A percentile compares a stretch with the other conserved stretches of the same genome.
These are phyloP conservation scores for Vanessa tameamea DNA, from an alignment of 1,140 invertebrate genomes.

Conservation along the genomic window DNA sequence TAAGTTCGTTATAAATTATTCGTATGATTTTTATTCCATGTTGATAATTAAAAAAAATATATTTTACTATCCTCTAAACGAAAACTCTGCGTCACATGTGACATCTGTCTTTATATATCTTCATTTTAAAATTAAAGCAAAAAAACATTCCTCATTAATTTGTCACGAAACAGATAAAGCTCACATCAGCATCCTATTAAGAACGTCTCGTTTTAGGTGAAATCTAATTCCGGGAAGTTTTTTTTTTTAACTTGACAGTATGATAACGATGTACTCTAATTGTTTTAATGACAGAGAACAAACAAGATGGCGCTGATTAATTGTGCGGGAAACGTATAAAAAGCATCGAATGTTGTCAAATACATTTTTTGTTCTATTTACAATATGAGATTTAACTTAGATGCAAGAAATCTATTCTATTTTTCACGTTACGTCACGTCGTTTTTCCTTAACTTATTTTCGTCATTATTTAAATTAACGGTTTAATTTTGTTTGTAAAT, in stretches of 20 bases:
- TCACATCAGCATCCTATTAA: conserved; percentile 30
- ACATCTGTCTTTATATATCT: background rate
- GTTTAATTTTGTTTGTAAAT: no score
- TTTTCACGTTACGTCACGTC: no score
- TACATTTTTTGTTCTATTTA: background rate
- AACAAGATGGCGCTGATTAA: conserved; percentile 54
- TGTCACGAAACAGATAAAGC: conserved; percentile 18
- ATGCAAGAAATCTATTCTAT: no score
- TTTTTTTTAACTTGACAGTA: conserved; percentile 52
- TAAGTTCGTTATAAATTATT: no score
- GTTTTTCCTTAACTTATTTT: no score
- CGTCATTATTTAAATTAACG: no score
- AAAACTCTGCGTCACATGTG: background rate
- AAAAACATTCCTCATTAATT: conserved; percentile 26
- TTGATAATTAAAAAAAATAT: background rate
- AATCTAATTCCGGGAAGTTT: conserved; percentile 37
- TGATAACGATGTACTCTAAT: conserved; percentile 59
- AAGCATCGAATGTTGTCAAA: conserved; percentile 39
- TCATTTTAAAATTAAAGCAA: conserved; percentile 11
- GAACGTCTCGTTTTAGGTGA: conserved; percentile 32
- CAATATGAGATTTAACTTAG: background rate
- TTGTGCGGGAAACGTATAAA: conserved; percentile 52
- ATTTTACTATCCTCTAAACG: background rate
- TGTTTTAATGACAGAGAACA: conserved; percentile 60
- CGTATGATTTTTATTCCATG: no score